phyloP scores from a whole-genome alignment of 2,888 invertebrate genomes.

The Lasioglossum oenotherae region DNA sequence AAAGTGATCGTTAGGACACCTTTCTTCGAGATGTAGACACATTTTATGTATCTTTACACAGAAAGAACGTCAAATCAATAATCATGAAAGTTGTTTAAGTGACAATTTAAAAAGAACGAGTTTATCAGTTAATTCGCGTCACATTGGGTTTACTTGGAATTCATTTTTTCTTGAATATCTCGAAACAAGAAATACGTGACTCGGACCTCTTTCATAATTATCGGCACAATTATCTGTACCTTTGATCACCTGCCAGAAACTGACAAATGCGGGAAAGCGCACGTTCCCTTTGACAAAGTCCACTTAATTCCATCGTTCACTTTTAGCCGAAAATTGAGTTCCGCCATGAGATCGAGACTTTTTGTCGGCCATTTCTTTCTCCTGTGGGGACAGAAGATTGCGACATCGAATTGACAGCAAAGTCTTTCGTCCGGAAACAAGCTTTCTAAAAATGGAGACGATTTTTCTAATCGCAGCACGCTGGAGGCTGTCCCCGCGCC shows the following conservation, averaged over 20 bases:
- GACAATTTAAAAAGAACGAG: too few relatives aligned
- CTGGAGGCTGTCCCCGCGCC: neutral
- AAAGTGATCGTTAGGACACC: neutral
- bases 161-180: too few relatives aligned
- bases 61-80: too few relatives aligned
- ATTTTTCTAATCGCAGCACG: neutral
- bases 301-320: neutral
- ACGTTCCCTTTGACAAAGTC: neutral
- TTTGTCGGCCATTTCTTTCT: neutral
- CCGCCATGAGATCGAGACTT: neutral
- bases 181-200: too few relatives aligned
- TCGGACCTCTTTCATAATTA: too few relatives aligned
- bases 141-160: too few relatives aligned
- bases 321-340: neutral
- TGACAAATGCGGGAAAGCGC: neutral
- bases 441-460: neutral
- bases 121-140: too few relatives aligned
- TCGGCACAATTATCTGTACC: neutral
- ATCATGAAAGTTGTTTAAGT: too few relatives aligned
- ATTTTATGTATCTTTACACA: too few relatives aligned
- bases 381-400: neutral
- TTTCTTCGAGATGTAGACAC: neutral
- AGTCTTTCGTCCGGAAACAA: neutral
- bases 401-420: neutral
- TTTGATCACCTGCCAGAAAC: neutral